Conservation (phyloP, 2,797 vertebrate species). For the Orestias chungarensis region DNA sequence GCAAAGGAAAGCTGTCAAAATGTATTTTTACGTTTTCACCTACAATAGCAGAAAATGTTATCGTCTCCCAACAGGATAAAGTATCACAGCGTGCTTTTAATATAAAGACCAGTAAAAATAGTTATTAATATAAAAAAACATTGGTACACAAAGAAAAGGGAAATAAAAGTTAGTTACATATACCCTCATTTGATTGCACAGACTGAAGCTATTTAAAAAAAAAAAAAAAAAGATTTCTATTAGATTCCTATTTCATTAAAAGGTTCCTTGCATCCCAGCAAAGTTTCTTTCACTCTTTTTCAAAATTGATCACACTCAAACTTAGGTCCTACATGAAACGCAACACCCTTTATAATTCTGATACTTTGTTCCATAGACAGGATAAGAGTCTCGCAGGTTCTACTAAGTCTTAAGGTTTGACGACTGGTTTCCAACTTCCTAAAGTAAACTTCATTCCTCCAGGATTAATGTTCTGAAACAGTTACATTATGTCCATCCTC, state of each 20-base stretch:
- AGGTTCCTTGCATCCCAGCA: too few relatives aligned
- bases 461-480: background rate
- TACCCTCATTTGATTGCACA: too few relatives aligned
- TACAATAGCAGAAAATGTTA: background rate
- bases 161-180: too few relatives aligned
- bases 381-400: background rate
- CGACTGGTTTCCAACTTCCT: background rate
- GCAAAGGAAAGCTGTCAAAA: background rate
- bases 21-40: background rate
- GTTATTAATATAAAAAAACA: background rate
- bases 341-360: background rate
- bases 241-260: too few relatives aligned
- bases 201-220: too few relatives aligned
- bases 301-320: too few relatives aligned
- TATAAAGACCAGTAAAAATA: background rate
- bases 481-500: background rate
- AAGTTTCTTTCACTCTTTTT: too few relatives aligned
- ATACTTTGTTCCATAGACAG: background rate
- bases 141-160: background rate
- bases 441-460: background rate
- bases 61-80: background rate
- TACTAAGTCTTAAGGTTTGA: background rate
- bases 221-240: too few relatives aligned
- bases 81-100: background rate
- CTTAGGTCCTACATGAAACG: too few relatives aligned